These are phyloP conservation scores for Corythoichthys haematopterus DNA, from an alignment of 2,113 vertebrate genomes.

Conservation along the genomic window DNA sequence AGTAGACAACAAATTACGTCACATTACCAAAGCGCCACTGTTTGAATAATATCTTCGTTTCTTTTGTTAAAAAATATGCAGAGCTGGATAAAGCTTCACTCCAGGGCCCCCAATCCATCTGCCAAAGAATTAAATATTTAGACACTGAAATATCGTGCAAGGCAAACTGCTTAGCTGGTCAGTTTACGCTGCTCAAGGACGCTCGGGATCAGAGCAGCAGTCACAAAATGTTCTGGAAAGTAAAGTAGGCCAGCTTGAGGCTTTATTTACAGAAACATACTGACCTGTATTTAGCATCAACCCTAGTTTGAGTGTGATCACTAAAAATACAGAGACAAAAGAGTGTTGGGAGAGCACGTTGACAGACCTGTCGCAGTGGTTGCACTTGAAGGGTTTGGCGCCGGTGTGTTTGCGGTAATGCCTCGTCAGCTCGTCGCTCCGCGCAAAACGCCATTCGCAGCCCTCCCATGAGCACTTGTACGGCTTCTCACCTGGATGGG, in stretches of 20 bases:
- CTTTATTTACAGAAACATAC: constrained; percentile 25
- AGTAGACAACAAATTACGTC: constrained; percentile 9
- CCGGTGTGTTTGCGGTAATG: constrained; percentile 99
- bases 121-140: not conserved
- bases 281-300: constrained; percentile 11
- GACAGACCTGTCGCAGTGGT: constrained; percentile 97
- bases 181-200: constrained; percentile 24
- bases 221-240: constrained; percentile 16
- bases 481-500: constrained; percentile 88
- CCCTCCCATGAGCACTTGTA: constrained; percentile 99
- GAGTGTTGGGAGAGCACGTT: constrained; percentile 34
- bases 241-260: not conserved
- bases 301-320: not conserved
- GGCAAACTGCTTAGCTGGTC: not conserved
- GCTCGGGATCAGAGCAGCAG: constrained; percentile 13
- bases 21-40: not conserved
- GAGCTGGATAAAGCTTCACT: not conserved
- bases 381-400: constrained; percentile 99
- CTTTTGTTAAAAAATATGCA: not conserved
- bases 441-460: constrained; percentile 98
- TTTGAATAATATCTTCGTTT: not conserved
- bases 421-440: constrained; percentile 97
- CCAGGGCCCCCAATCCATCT: not conserved
- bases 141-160: constrained; percentile 2
- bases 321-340: not conserved